Evolutionary conservation across 2,797 vertebrate genomes (phyloP).

Genomic region (Pseudochirops corinnae): DNA sequence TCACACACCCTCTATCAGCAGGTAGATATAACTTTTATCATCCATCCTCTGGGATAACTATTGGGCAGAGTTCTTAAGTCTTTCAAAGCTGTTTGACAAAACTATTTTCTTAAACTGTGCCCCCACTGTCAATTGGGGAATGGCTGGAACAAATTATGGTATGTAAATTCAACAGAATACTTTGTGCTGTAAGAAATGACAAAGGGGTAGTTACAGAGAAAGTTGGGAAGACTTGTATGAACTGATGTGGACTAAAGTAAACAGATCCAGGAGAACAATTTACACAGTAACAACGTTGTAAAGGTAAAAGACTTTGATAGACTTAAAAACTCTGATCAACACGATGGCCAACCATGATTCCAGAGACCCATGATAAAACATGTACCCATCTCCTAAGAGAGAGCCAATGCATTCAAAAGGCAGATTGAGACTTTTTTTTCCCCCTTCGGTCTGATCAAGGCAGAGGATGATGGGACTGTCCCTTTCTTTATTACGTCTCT

Average conservation of each 20-base stretch:
- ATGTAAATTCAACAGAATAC: neutral
- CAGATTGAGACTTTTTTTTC: neutral
- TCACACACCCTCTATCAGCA: neutral
- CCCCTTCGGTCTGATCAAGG: neutral
- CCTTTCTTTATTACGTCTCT: neutral
- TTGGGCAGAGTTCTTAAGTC: neutral
- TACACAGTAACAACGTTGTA: neutral
- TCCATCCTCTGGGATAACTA: neutral
- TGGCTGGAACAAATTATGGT: neutral
- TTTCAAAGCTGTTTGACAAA: neutral
- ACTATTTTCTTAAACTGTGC: neutral
- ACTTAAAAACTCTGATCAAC: neutral
- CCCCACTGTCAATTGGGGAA: neutral
- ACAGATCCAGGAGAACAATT: neutral
- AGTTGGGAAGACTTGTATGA: neutral
- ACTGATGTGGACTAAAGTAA: neutral
- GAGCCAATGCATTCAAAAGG: neutral
- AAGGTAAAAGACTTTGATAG: neutral
- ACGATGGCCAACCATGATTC: neutral
- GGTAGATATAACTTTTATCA: neutral
- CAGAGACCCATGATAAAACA: neutral
- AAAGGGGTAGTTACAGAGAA: neutral
- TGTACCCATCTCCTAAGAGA: neutral
- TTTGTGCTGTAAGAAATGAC: neutral
- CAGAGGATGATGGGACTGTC: neutral